phyloP scores from a whole-genome alignment of 2,113 vertebrate genomes.

The Dicerorhinus sumatrensis region DNA sequence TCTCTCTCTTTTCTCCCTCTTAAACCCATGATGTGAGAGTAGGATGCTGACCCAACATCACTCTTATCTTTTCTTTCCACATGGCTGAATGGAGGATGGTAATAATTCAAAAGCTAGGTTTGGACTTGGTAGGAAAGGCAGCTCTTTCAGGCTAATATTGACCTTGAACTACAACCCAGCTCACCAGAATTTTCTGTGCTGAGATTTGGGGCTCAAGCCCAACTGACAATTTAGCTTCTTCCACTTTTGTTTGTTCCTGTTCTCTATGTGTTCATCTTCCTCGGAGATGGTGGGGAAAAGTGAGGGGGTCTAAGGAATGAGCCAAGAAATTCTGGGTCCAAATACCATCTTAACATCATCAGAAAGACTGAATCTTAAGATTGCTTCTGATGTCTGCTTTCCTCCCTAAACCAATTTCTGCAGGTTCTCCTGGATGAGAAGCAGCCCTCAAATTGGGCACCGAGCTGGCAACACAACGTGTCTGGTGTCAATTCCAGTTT shows the following conservation, averaged over 20 bases:
- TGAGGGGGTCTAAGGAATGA: fast-evolving
- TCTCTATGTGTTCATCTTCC: neutral
- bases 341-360: neutral
- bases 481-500: neutral
- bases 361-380: neutral
- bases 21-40: neutral
- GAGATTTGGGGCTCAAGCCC: neutral
- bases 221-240: neutral
- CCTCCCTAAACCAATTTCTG: neutral
- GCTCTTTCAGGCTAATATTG: neutral
- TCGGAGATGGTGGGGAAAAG: neutral
- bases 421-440: neutral
- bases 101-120: neutral
- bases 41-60: neutral
- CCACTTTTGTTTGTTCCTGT: neutral
- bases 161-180: neutral
- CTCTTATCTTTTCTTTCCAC: neutral
- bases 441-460: neutral
- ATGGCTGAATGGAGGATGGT: neutral
- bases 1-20: neutral
- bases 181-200: neutral
- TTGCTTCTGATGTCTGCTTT: neutral
- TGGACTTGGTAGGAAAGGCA: neutral
- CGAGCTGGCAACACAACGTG: neutral
- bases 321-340: neutral